phyloP scores from a whole-genome alignment of 2,888 invertebrate genomes.

The Oeneis ivallda region DNA sequence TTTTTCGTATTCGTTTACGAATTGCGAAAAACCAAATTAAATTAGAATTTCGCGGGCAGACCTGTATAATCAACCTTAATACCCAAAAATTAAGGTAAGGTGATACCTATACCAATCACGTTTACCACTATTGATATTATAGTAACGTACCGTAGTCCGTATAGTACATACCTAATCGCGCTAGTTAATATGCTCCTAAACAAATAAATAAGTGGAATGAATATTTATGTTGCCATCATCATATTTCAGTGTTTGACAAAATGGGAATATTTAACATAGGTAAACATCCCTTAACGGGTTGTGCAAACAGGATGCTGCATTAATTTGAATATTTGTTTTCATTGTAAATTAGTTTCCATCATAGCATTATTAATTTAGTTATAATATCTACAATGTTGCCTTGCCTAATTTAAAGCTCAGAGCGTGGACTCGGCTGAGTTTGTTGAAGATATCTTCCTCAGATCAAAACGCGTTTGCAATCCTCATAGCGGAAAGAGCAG shows the following conservation, averaged over 20 bases:
- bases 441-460: background rate
- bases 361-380: constrained; percentile 17
- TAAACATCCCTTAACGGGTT: constrained; percentile 29
- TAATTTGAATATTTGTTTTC: constrained; percentile 31
- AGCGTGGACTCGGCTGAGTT: background rate
- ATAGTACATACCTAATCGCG: background rate
- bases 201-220: constrained; percentile 29
- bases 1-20: too few species aligned
- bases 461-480: too few species aligned
- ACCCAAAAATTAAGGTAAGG: too few species aligned
- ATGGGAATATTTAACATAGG: constrained; percentile 30
- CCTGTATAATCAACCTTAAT: too few species aligned
- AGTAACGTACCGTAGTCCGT: too few species aligned
- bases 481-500: too few species aligned
- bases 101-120: too few species aligned
- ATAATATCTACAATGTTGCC: background rate
- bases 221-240: constrained; percentile 31
- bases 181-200: constrained; percentile 20
- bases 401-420: background rate
- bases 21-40: too few species aligned
- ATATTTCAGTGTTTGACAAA: constrained; percentile 30
- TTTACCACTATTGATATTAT: background rate
- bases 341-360: constrained; percentile 25
- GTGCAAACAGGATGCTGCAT: constrained; percentile 27
- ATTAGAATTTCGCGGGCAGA: too few species aligned